Conservation (phyloP, 2,113 vertebrate species). For the Caracal caracal region DNA sequence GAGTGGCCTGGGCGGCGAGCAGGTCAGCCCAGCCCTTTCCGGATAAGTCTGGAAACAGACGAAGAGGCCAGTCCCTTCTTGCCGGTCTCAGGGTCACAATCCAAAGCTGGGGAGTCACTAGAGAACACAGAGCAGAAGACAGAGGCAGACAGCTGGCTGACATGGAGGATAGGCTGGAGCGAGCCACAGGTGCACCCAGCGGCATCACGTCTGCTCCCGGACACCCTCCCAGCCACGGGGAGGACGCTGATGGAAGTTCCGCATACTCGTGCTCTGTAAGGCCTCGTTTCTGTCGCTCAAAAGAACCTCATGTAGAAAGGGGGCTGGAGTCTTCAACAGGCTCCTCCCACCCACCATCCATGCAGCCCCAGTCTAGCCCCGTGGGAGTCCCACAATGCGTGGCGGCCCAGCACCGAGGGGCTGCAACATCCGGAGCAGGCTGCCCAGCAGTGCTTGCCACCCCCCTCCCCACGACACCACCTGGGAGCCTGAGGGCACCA, state of each 20-base stretch:
- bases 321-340: not conserved
- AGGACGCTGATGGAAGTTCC: not conserved
- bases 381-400: not conserved
- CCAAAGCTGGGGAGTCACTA: not conserved
- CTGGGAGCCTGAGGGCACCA: not conserved
- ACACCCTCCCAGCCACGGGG: rapidly evolving
- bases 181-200: not conserved
- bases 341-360: too few relatives aligned
- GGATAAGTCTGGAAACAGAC: not conserved
- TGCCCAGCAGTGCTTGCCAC: not conserved
- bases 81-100: not conserved
- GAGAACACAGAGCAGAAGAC: not conserved
- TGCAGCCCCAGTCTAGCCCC: too few relatives aligned
- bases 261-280: not conserved
- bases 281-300: not conserved
- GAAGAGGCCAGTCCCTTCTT: not conserved
- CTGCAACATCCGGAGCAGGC: not conserved
- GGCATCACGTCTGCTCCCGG: not conserved
- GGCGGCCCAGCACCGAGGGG: not conserved
- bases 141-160: not conserved
- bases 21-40: not conserved
- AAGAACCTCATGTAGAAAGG: not conserved
- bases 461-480: not conserved
- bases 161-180: not conserved
- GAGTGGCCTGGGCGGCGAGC: not conserved